phyloP scores from a whole-genome alignment of 2,113 vertebrate species.

The Orcinus orca region DNA sequence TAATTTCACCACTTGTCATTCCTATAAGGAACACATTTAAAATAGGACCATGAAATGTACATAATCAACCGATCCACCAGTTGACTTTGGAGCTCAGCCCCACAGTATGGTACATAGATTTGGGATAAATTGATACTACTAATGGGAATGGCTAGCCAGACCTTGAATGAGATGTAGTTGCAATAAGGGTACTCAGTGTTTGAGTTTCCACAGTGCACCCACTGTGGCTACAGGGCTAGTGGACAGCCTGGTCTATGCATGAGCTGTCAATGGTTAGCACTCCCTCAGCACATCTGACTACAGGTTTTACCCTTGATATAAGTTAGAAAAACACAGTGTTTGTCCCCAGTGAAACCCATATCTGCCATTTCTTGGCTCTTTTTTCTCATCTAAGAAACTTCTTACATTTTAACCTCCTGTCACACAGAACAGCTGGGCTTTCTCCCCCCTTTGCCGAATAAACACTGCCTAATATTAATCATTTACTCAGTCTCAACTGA shows the following conservation, averaged over 20 bases:
- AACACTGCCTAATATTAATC: neutral
- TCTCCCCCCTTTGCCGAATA: neutral
- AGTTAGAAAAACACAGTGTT: neutral
- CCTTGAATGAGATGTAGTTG: neutral
- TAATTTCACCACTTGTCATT: neutral
- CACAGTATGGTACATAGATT: neutral
- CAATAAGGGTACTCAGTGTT: neutral
- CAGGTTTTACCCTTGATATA: too few relatives aligned
- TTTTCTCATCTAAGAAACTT: neutral
- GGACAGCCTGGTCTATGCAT: neutral
- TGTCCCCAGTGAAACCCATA: neutral
- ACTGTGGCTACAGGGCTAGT: neutral
- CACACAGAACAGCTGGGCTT: neutral
- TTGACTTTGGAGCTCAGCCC: neutral
- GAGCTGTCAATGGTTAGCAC: neutral
- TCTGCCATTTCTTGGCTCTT: neutral
- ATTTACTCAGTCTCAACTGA: neutral
- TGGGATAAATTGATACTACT: neutral
- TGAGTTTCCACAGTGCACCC: fast-evolving
- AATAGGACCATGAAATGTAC: neutral
- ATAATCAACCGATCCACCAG: neutral
- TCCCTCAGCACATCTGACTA: neutral
- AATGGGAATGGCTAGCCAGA: neutral
- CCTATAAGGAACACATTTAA: neutral
- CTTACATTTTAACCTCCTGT: neutral